Base-by-base conservation (phyloP, 2,113 vertebrate genomes). In the Myiagra hebetior region DNA sequence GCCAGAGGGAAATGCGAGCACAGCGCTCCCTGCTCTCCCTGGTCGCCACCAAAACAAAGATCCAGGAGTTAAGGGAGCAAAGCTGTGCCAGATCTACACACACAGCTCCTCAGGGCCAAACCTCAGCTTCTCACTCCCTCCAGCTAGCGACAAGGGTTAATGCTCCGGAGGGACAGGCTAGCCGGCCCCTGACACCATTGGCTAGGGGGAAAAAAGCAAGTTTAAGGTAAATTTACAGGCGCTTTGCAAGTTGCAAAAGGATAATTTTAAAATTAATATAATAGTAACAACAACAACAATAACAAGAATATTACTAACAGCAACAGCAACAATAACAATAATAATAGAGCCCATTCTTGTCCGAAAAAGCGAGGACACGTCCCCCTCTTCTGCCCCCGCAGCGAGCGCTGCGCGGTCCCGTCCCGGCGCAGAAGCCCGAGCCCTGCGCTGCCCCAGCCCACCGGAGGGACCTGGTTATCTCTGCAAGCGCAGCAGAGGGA, bases 21-120 rank as follows among this genome's bases (percentile, higher is more conserved):
- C 93, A 94, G 94, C 95, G 96, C 97, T 97, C 95, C 85, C 96
- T 94, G 75, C 75, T 95, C 96, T 94, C 94, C 89, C 89, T 90
- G 75, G 90, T 96, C 95, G 86, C 94, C 95, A 95, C 96, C 95
- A 93, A 97, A 95, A 97, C 95, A 97, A 97, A 97, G 96, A 95
- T 97, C 86, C 87, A 95, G 94, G 96, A 97, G 93, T 96, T 94
- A 91, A 95, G 96, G 93, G 93, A 94, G 92, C 84, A 95, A 95
- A 96, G 91, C 96, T 93, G 88, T 96, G 95, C 96, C 96, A 97
- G 90, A 96, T 86, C 91, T 91, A 87, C 55, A 84, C 80, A 87
- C 60, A 57, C 26, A 80, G 91, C 89, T 95, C 70, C 74, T 94
- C 76, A 60, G 97, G 97, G 97, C 97, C 97, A 97, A 96, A 95